phyloP scores from a whole-genome alignment of 2,113 vertebrate species.

The Haemorhous mexicanus region DNA sequence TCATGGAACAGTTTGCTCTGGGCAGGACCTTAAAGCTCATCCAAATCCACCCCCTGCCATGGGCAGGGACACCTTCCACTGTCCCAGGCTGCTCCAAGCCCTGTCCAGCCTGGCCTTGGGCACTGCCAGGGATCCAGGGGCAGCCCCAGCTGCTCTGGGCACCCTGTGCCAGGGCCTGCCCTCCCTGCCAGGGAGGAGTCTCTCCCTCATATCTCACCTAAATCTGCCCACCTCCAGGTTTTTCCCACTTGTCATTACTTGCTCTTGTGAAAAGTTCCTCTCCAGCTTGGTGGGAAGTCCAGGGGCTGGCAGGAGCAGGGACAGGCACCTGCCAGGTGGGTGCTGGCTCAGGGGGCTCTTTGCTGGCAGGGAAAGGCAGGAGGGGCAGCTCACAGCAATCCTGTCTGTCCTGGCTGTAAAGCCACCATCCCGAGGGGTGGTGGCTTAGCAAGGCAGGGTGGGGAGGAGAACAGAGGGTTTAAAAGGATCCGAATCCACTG shows the following conservation, averaged over 20 bases:
- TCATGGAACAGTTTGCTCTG: neutral
- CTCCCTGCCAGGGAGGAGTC: rapidly evolving
- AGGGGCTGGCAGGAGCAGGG: neutral
- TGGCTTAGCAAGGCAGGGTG: neutral
- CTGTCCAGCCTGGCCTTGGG: rapidly evolving
- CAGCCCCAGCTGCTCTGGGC: neutral
- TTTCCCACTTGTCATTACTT: neutral
- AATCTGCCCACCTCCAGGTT: neutral
- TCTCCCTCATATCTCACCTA: neutral
- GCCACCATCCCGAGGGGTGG: too few species aligned
- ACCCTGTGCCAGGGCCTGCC: neutral
- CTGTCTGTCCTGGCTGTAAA: neutral
- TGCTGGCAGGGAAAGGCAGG: neutral
- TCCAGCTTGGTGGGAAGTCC: too few species aligned
- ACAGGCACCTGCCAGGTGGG: neutral
- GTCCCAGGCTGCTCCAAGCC: neutral
- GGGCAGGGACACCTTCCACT: neutral
- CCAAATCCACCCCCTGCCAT: neutral
- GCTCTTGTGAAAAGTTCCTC: too few species aligned
- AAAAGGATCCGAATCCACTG: neutral
- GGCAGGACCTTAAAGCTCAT: neutral
- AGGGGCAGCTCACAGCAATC: neutral
- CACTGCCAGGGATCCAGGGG: neutral
- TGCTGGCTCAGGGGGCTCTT: neutral
- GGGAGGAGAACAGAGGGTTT: neutral